Evolutionary conservation across 37 sponge, comb jelly and placozoan species (phyloP).

Genomic region (Ianthella basta): DNA sequence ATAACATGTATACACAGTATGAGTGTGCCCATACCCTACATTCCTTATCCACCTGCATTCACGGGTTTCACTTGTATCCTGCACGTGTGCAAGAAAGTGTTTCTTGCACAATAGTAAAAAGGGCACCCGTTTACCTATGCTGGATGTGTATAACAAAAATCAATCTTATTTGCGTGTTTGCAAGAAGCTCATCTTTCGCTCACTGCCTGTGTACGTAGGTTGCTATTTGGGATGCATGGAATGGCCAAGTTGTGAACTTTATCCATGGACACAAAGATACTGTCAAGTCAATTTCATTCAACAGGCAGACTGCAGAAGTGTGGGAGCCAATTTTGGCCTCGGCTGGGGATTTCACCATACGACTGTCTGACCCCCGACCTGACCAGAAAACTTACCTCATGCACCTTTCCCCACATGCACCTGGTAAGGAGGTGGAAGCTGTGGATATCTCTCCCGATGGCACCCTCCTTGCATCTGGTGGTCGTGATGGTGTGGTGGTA

Average conservation of each 20-base stretch:
- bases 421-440: conserved; percentile 82
- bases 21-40: too few relatives aligned
- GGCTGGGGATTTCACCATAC: conserved; percentile 67
- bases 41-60: too few relatives aligned
- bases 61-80: too few relatives aligned
- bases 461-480: conserved; percentile 77
- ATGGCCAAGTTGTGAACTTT: conserved; percentile 59
- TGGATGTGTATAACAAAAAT: too few relatives aligned
- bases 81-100: too few relatives aligned
- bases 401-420: conserved; percentile 42
- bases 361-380: conserved; percentile 74
- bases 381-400: conserved; percentile 50
- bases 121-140: too few relatives aligned
- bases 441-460: conserved; percentile 85
- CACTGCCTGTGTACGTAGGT: conserved; percentile 52
- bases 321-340: conserved; percentile 69
- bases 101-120: too few relatives aligned
- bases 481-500: conserved; percentile 73
- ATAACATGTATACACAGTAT: too few relatives aligned
- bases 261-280: conserved; percentile 73
- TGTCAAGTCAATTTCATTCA: conserved; percentile 73
- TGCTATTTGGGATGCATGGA: conserved; percentile 78
- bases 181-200: too few relatives aligned
- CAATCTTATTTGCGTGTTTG: too few relatives aligned
- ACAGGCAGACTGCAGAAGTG: conserved; percentile 45